phyloP scores from a whole-genome alignment of 2,797 vertebrate genomes.

The Megaceryle alcyon region DNA sequence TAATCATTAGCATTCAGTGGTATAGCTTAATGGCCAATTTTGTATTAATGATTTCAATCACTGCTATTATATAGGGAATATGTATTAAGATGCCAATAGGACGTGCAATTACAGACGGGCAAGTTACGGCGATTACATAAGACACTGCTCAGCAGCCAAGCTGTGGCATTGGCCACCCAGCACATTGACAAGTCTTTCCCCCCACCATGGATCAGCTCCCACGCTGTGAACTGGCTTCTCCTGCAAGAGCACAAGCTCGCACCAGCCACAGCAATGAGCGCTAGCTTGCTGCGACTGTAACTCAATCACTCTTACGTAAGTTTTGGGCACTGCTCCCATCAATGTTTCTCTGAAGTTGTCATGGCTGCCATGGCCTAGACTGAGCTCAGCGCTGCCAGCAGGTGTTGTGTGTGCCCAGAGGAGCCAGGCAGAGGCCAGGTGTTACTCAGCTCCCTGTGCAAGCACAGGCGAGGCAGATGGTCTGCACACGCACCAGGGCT shows the following conservation, averaged over 20 bases:
- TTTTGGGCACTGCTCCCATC: not conserved
- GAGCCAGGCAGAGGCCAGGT: not conserved
- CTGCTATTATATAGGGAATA: not conserved
- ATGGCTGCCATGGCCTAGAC: not conserved
- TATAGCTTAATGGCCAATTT: not conserved
- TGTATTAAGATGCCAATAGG: not conserved
- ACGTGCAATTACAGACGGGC: not conserved
- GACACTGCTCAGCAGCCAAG: not conserved
- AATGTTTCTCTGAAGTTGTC: not conserved
- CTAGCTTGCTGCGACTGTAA: rapidly evolving
- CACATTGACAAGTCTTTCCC: not conserved
- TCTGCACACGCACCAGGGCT: rapidly evolving
- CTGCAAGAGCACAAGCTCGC: rapidly evolving
- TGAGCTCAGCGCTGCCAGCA: not conserved
- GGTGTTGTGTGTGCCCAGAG: not conserved
- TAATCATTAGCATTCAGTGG: not conserved
- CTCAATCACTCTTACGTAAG: rapidly evolving
- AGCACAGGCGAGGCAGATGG: not conserved
- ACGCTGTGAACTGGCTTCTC: not conserved
- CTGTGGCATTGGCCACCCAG: not conserved
- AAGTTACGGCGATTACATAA: rapidly evolving
- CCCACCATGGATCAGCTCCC: not conserved
- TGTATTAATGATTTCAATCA: not conserved
- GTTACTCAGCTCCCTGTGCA: not conserved
- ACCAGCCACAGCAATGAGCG: not conserved